Evolutionary conservation across 2,797 vertebrate species (phyloP), one percentile per base, ranked within the genome.

Genomic region (Remorina albescens): DNA sequence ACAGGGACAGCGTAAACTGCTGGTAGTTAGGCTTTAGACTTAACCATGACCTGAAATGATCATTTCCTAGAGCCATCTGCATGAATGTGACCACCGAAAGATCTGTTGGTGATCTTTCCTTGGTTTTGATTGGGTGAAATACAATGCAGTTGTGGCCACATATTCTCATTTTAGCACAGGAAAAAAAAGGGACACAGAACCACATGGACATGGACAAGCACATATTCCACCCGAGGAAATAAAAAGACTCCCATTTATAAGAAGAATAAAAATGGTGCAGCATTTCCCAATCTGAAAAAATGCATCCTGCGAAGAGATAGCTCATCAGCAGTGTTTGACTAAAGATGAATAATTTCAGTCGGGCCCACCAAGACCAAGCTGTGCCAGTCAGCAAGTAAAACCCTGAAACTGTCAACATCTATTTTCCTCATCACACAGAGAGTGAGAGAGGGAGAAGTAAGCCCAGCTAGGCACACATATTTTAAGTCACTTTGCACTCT

Each of bases 401-500:
- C 44, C 59, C 72, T 71, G 61, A 76, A 83, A 73, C 57, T 85
- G 76, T 86, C 78, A 85, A 67, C 78, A 78, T 86, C 44, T 87
- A 84, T 89, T 89, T 83, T 76, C 74, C 61, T 82, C 74, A 81
- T 72, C 69, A 59, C 13, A 67, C 5, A 63, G 4, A 74, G 5
- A 73, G 55, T 68, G 32, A 49, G 15, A 62, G 19, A 59, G 46
- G 44, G 42, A 71, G 49, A 59, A 49, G 71, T 5, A 21, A 85
- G 71, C 73, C 70, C 37, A 58, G 74, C 70, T 30, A 82, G 76
- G 79, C 88, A 86, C 78, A 50, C 89, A 92, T 91, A 95, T 89
- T 89, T 94, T 90, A 93, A 95, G 91, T 92, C 91, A 89, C 90
- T 90, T 92, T 91, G 84, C 89, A 87, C 90, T 92, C 89, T 87